Evolutionary conservation across 2,797 vertebrate genomes (phyloP), one percentile per base, ranked within the genome.

Genomic region (Decapterus maruadsi): DNA sequence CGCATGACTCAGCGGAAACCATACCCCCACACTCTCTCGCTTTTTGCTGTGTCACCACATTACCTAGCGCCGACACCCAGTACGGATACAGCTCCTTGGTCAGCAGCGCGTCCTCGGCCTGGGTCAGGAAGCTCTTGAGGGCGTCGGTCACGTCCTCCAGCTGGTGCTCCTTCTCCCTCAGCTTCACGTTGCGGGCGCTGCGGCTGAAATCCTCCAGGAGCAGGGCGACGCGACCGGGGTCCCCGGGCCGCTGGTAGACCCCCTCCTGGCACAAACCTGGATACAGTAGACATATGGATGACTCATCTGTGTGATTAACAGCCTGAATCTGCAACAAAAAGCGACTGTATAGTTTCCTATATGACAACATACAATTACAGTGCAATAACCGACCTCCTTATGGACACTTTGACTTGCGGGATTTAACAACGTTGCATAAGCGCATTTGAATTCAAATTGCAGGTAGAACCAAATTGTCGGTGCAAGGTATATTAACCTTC

Each of bases 71-170:
- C 19, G 97, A 96, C 83, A 98, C 96, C 98, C 98, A 99, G 82
- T 97, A 99, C 0, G 98, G 98, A 82, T 99, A 99, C 45, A 99
- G 96, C 91, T 98, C 97, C 90, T 99, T 99, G 69, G 96, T 95
- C 66, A 99, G 95, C 58, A 99, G 93, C 0, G 98, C 98, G n/a
- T 99, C 97, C 50, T 99, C 97, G 13, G 95, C 92, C 66, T 96
- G 94, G 60, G 91, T 96, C 68, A 99, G 90, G 83, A 99, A 99
- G 75, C 78, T 89, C 91, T 97, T 99, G 86, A 99, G 90, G 6
- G 97, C 96, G 54, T 96, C 96, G 0, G 97, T 96, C 76, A 99
- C 97, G 6, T 99, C 97, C 89, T 97, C 96, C 64, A 99, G 95
- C 0, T 87, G 95, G 82, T 98, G 97, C 58, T 96, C 97, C 77